Percentiles rank a stretch among this genome's conserved stretches.
Conservation (phyloP, 2,888 invertebrate species). For the Diogma glabrata region DNA sequence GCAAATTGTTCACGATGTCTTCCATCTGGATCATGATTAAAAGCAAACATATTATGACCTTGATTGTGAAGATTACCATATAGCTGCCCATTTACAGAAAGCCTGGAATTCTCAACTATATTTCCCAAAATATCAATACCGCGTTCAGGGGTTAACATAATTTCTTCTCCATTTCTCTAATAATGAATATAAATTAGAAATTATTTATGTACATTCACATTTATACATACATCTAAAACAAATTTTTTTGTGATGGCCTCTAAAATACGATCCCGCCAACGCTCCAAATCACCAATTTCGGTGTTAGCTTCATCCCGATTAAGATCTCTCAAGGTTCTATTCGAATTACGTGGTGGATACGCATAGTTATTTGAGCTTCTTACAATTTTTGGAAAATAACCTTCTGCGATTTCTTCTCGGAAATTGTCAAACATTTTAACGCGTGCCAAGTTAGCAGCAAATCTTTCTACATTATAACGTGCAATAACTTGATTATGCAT, state of each 20-base stretch:
- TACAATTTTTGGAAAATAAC: constrained; percentile 73
- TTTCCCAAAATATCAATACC: constrained; percentile 31
- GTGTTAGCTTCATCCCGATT: constrained; percentile 51
- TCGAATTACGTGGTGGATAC: constrained; percentile 57
- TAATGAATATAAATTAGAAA: too few relatives aligned
- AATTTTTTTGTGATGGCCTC: constrained; percentile 62
- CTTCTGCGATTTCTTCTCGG: constrained; percentile 58
- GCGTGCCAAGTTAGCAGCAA: constrained; percentile 55
- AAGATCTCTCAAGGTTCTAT: constrained; percentile 48
- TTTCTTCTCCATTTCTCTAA: too few relatives aligned
- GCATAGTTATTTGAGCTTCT: constrained; percentile 52
- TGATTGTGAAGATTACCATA: constrained; percentile 29
- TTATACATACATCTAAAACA: constrained; percentile 28
- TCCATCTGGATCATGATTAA: constrained; percentile 27
- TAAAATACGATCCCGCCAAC: constrained; percentile 63
- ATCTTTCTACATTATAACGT: constrained; percentile 64
- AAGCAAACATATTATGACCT: constrained; percentile 27
- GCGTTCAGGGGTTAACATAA: too few relatives aligned
- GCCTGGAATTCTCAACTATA: constrained; percentile 25
- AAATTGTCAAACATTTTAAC: constrained; percentile 54
- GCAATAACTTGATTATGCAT: constrained; percentile 53
- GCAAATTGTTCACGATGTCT: constrained; percentile 14
- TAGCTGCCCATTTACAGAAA: constrained; percentile 20
- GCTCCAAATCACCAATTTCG: constrained; percentile 48
- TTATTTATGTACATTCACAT: too few relatives aligned